phyloP scores from a whole-genome alignment of 2,113 vertebrate genomes.

The Entosphenus tridentatus region DNA sequence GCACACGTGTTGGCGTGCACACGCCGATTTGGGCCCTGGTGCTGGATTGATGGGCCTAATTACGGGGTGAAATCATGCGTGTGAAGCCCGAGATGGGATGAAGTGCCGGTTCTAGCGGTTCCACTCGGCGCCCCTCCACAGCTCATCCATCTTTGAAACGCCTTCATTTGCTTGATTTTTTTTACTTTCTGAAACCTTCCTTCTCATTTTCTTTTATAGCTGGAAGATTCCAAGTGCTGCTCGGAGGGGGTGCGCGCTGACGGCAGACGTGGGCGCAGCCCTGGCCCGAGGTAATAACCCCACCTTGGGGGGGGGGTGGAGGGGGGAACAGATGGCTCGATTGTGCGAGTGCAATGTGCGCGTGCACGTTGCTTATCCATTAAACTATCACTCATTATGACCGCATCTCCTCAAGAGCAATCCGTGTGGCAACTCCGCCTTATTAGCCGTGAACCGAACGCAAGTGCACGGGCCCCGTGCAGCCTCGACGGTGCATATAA shows the following conservation, averaged over 20 bases:
- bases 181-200: not conserved
- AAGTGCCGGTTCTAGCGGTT: slow-evolving; percentile 3
- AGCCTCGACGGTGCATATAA: too few species aligned
- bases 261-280: not conserved
- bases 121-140: slow-evolving; percentile 1
- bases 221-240: not conserved
- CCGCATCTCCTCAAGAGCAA: too few species aligned
- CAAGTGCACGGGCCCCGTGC: too few species aligned
- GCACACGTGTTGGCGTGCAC: not conserved
- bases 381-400: too few species aligned
- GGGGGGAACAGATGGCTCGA: too few species aligned
- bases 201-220: not conserved
- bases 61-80: slow-evolving; percentile 6
- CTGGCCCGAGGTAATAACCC: not conserved
- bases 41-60: slow-evolving; percentile 6
- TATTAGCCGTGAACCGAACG: too few species aligned
- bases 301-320: too few species aligned
- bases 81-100: slow-evolving; percentile 5
- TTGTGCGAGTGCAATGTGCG: too few species aligned
- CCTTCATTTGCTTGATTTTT: slow-evolving; percentile 1
- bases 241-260: not conserved
- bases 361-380: too few species aligned
- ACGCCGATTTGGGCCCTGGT: slow-evolving; percentile 4
- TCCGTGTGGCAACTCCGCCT: too few species aligned
- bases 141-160: slow-evolving; percentile 6